Evolutionary conservation across 30 jellyfish, hydroid and myxozoan species (phyloP).

Genomic region (Aurelia sp.): DNA sequence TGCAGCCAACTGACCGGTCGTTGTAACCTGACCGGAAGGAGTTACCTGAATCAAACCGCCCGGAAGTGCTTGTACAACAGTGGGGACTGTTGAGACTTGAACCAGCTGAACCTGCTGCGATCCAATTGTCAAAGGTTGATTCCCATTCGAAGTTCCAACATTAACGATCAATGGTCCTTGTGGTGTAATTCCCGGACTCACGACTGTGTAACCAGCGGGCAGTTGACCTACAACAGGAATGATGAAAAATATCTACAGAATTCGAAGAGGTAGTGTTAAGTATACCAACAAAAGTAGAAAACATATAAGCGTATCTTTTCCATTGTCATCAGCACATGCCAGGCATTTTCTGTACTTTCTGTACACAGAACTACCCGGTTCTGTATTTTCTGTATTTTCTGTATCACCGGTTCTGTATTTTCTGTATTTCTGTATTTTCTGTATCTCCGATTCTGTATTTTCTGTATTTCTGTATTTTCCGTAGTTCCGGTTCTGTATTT

Average conservation of each 20-base stretch:
- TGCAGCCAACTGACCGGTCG: conserved; percentile 50
- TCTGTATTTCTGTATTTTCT: no score
- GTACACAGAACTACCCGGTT: no score
- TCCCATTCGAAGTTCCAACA: conserved; percentile 62
- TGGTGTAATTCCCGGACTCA: conserved; percentile 77
- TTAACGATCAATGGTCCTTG: conserved; percentile 78
- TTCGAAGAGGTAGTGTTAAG: neutral
- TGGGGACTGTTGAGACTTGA: conserved; percentile 73
- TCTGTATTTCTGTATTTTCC: no score
- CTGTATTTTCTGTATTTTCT: no score
- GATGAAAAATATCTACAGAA: neutral
- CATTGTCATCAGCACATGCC: no score
- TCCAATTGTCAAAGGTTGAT: conserved; percentile 57
- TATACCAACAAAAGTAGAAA: no score
- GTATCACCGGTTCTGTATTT: no score
- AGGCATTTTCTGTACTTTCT: no score
- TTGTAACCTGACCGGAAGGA: conserved; percentile 74
- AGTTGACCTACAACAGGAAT: conserved; percentile 32
- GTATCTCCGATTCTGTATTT: no score
- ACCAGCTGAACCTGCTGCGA: conserved; percentile 81
- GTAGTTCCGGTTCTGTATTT: no score
- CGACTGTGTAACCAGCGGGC: conserved; percentile 83
- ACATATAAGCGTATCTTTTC: no score
- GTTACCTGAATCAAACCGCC: conserved; percentile 84
- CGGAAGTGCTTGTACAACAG: conserved; percentile 85